Conservation (phyloP, 1,140 invertebrate species). For the Neelides sp. region DNA sequence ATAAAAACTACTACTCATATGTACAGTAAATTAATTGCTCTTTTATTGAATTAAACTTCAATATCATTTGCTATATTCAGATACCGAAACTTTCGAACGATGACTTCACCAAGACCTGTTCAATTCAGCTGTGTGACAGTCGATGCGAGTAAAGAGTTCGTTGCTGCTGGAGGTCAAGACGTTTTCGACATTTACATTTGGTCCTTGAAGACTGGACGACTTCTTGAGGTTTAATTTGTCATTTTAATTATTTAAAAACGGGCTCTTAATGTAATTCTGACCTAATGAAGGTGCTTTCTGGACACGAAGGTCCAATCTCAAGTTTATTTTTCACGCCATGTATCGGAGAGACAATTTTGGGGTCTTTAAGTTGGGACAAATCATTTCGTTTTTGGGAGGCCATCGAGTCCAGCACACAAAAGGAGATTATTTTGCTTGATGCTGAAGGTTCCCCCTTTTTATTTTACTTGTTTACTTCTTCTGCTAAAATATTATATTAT, state of each 20-base stretch:
- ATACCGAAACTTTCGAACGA: constrained; percentile 93
- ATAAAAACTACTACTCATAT: constrained; percentile 6
- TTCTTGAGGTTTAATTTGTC: constrained; percentile 57
- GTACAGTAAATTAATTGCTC: constrained; percentile 6
- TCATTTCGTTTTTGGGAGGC: constrained; percentile 84
- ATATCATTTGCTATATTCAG: constrained; percentile 38
- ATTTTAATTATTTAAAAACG: constrained; percentile 8
- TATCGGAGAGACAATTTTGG: constrained; percentile 56
- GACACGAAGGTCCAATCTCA: constrained; percentile 82
- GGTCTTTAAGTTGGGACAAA: constrained; percentile 87
- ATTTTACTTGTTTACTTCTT: neutral
- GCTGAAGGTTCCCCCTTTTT: constrained; percentile 52
- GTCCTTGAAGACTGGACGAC: constrained; percentile 78
- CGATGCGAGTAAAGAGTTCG: constrained; percentile 76
- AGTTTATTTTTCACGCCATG: constrained; percentile 66
- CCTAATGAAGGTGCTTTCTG: constrained; percentile 55
- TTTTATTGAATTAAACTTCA: neutral
- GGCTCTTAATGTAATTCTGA: constrained; percentile 4
- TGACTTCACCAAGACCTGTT: constrained; percentile 74
- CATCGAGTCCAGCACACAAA: constrained; percentile 62
- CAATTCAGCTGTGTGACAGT: constrained; percentile 87
- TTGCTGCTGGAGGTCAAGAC: constrained; percentile 84
- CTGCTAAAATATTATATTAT: constrained; percentile 1
- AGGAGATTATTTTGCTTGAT: constrained; percentile 65
- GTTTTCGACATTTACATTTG: constrained; percentile 90